Percentiles rank a stretch among this genome's conserved stretches.
These are phyloP conservation scores for Thermophis baileyi DNA, from an alignment of 2,113 vertebrate genomes.

Conservation along the genomic window DNA sequence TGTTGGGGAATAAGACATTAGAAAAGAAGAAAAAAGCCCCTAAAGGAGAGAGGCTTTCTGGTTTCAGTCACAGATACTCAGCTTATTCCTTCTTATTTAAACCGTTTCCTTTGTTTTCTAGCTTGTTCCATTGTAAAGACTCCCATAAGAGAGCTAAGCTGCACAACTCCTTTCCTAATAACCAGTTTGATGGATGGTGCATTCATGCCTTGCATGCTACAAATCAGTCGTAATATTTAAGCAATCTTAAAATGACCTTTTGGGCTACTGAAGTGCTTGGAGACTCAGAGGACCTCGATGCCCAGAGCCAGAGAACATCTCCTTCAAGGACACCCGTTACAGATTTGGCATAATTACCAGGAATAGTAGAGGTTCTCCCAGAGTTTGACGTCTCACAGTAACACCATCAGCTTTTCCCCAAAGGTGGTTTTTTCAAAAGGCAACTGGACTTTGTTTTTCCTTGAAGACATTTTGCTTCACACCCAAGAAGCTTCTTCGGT, in stretches of 20 bases:
- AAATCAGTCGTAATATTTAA: not conserved
- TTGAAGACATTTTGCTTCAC: not conserved
- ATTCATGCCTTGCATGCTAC: not conserved
- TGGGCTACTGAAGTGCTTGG: slow-evolving; percentile 1
- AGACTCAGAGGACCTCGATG: slow-evolving; percentile 11
- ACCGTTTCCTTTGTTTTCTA: not conserved
- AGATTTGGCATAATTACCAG: not conserved
- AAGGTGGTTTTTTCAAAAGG: not conserved
- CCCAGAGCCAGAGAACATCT: slow-evolving; percentile 13
- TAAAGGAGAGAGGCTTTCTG: not conserved
- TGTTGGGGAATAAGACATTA: not conserved
- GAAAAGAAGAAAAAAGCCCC: not conserved
- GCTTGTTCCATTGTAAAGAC: not conserved
- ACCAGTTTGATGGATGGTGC: not conserved
- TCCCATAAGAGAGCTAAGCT: not conserved
- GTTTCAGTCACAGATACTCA: not conserved
- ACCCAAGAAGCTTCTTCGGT: not conserved
- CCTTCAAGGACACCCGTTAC: not conserved
- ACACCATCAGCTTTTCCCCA: too few species aligned
- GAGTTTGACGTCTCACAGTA: not conserved
- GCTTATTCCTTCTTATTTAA: not conserved
- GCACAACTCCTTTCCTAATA: not conserved
- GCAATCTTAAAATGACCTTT: slow-evolving; percentile 7
- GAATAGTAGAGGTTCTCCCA: not conserved
- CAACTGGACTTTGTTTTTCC: not conserved